Conservation (phyloP, 2,113 vertebrate genomes). For the Eretmodus cyanostictus region DNA sequence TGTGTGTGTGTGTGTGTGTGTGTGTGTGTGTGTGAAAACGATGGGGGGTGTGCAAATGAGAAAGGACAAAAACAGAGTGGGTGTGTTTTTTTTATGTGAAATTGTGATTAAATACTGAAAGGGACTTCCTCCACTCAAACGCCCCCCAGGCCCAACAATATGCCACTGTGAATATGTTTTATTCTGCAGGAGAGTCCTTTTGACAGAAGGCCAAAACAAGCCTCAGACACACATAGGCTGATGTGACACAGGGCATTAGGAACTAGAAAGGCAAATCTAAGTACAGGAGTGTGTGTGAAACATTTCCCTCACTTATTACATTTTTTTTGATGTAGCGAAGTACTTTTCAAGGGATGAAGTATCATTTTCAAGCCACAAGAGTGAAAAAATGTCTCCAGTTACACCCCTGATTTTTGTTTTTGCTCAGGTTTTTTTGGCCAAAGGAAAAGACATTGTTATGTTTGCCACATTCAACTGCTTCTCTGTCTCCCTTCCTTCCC, state of each 20-base stretch:
- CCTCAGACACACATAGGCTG: constrained; percentile 47
- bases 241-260: constrained; percentile 61
- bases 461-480: constrained; percentile 11
- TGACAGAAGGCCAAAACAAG: constrained; percentile 70
- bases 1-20: background rate
- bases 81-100: constrained; percentile 48
- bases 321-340: constrained; percentile 2
- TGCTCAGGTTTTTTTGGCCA: background rate
- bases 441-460: background rate
- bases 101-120: constrained; percentile 62
- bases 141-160: constrained; percentile 51
- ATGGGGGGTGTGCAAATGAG: background rate
- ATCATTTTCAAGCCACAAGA: constrained; percentile 1
- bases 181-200: constrained; percentile 48
- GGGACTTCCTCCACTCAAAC: constrained; percentile 52
- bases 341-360: background rate
- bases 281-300: constrained; percentile 7
- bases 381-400: background rate
- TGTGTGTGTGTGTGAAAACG: background rate
- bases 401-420: background rate
- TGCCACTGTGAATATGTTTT: constrained; percentile 65
- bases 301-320: constrained; percentile 12
- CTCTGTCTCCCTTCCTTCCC: background rate
- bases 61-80: background rate
- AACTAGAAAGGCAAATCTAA: constrained; percentile 20